phyloP scores from a whole-genome alignment of 2,888 invertebrate species.

The Drosophila macrothrix region DNA sequence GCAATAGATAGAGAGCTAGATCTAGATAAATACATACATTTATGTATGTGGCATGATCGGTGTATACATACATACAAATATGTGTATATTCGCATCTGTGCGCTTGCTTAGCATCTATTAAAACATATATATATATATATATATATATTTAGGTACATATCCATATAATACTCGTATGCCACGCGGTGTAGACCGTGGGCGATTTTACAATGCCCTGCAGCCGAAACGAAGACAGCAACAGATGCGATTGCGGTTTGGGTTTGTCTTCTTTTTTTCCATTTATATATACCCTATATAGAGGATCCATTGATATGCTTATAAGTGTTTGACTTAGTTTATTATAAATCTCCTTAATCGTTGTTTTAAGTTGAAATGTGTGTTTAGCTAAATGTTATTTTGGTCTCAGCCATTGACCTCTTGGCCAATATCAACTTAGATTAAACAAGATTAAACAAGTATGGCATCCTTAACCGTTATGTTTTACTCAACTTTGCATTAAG shows the following conservation, averaged over 20 bases:
- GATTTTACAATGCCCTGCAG: conserved; percentile 57
- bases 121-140: conserved; percentile 6
- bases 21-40: conserved; percentile 45
- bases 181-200: conserved; percentile 47
- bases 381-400: background rate
- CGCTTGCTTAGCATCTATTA: conserved; percentile 22
- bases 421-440: background rate
- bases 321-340: background rate
- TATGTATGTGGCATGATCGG: conserved; percentile 4
- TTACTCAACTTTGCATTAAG: background rate
- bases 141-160: background rate
- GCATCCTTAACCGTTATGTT: background rate
- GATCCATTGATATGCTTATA: background rate
- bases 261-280: background rate
- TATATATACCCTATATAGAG: conserved; percentile 12
- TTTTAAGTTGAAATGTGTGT: background rate
- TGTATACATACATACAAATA: background rate
- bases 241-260: conserved; percentile 33
- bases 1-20: conserved; percentile 54
- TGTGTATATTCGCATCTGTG: background rate
- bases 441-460: background rate
- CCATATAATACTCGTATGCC: conserved; percentile 15
- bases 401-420: background rate
- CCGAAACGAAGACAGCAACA: conserved; percentile 30
- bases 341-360: background rate